These are phyloP conservation scores for Venustoraphidia nigricollis DNA, from an alignment of 2,888 invertebrate genomes.

Conservation along the genomic window DNA sequence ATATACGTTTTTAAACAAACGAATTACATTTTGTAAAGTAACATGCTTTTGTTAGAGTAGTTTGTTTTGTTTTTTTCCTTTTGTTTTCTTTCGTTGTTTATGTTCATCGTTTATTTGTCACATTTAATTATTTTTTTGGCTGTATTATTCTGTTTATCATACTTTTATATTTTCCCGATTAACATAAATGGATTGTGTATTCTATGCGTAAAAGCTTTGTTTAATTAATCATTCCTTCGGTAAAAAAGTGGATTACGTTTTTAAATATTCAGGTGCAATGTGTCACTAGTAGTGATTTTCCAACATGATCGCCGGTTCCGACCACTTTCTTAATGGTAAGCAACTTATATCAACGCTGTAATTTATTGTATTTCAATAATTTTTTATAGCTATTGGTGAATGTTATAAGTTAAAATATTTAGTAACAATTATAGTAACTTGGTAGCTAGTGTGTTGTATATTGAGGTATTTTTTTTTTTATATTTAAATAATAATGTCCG, in stretches of 20 bases:
- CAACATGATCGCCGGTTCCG: slow-evolving; percentile 3
- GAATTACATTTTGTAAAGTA: not conserved
- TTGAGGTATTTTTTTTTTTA: no score
- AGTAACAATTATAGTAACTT: not conserved
- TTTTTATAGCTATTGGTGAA: not conserved
- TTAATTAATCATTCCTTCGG: not conserved
- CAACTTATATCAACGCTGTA: not conserved
- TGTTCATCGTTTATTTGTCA: no score
- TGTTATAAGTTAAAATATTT: not conserved
- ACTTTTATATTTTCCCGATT: not conserved
- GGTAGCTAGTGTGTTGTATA: not conserved
- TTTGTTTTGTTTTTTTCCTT: not conserved
- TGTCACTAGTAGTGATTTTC: not conserved
- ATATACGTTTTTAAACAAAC: no score
- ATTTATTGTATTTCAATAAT: not conserved
- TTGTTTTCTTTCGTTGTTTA: not conserved
- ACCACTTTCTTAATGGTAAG: slow-evolving; percentile 4
- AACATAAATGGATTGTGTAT: not conserved
- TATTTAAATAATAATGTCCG: no score
- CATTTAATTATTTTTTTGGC: not conserved
- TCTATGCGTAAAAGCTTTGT: not conserved
- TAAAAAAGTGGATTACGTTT: not conserved
- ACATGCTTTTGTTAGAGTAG: not conserved
- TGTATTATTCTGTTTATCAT: not conserved
- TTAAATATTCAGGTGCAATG: not conserved